Evolutionary conservation across 2,888 invertebrate genomes (phyloP).

Genomic region (Limnephilus rhombicus): DNA sequence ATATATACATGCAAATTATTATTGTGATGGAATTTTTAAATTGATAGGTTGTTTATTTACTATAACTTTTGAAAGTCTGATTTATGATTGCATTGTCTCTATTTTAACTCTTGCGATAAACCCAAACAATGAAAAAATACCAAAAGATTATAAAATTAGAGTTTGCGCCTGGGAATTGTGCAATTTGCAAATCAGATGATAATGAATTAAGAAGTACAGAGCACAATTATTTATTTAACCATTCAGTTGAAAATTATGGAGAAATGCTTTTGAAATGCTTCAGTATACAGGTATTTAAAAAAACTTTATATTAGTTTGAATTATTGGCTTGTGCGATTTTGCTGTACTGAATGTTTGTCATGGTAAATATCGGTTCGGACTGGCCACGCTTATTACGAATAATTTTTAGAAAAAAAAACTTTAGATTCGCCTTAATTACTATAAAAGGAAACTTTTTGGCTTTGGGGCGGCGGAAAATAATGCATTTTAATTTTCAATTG

Average conservation of each 20-base stretch:
- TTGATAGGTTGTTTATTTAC: not conserved
- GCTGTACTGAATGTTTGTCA: too few relatives aligned
- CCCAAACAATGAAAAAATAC: not conserved
- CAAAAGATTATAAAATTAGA: not conserved
- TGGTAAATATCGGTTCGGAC: too few relatives aligned
- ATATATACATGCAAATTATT: not conserved
- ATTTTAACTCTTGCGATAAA: not conserved
- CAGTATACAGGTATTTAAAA: constrained; percentile 12
- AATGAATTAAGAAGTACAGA: not conserved
- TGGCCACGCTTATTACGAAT: too few relatives aligned
- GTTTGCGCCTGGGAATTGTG: not conserved
- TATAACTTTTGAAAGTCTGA: not conserved
- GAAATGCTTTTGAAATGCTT: constrained; percentile 14
- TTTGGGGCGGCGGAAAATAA: too few relatives aligned
- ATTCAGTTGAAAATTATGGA: constrained; percentile 7
- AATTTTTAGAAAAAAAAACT: too few relatives aligned
- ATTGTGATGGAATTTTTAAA: not conserved
- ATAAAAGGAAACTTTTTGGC: too few relatives aligned
- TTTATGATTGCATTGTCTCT: not conserved
- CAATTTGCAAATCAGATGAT: not conserved
- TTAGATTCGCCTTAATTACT: too few relatives aligned
- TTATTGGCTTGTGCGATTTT: not conserved
- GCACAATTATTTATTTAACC: not conserved
- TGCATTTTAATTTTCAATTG: too few relatives aligned
- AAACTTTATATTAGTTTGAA: not conserved